Conservation (phyloP, 37 sponge, comb jelly and placozoan genomes). For the Aplysina aerophoba region DNA sequence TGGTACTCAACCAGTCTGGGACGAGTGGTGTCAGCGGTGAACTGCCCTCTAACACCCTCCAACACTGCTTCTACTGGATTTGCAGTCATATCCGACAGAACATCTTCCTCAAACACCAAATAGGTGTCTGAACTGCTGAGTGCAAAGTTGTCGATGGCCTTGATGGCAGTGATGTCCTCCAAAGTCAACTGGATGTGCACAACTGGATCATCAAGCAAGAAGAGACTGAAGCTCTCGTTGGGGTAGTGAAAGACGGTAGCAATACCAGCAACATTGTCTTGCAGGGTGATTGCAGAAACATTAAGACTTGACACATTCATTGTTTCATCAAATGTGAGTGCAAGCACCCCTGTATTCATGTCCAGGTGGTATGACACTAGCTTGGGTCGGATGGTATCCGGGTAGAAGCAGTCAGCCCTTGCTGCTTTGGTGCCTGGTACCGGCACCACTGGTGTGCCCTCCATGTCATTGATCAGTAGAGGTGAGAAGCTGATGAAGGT, state of each 20-base stretch:
- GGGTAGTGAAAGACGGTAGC: slow-evolving; percentile 24
- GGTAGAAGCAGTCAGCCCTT: slow-evolving; percentile 17
- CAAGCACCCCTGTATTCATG: slow-evolving; percentile 67
- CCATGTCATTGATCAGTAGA: slow-evolving; percentile 74
- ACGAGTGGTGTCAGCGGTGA: slow-evolving; percentile 71
- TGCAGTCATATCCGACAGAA: slow-evolving; percentile 76
- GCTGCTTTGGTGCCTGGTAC: slow-evolving; percentile 45
- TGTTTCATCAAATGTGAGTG: slow-evolving; percentile 82
- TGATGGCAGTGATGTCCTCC: slow-evolving; percentile 73
- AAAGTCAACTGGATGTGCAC: slow-evolving; percentile 53
- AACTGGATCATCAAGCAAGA: slow-evolving; percentile 32
- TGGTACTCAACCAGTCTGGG: slow-evolving; percentile 70
- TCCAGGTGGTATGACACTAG: slow-evolving; percentile 72
- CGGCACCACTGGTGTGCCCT: slow-evolving; percentile 54
- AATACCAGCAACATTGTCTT: slow-evolving; percentile 12
- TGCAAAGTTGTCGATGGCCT: slow-evolving; percentile 53
- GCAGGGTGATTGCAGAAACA: slow-evolving; percentile 45
- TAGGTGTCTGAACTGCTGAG: slow-evolving; percentile 57
- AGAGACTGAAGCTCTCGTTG: slow-evolving; percentile 31
- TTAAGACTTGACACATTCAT: slow-evolving; percentile 66
- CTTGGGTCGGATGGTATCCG: slow-evolving; percentile 67
- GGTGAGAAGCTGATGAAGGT: slow-evolving; percentile 62
- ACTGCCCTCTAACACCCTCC: slow-evolving; percentile 56
- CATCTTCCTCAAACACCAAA: slow-evolving; percentile 38
- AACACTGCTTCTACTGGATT: slow-evolving; percentile 56